These are phyloP conservation scores for Equus quagga DNA, from an alignment of 2,113 vertebrate species.

Conservation along the genomic window DNA sequence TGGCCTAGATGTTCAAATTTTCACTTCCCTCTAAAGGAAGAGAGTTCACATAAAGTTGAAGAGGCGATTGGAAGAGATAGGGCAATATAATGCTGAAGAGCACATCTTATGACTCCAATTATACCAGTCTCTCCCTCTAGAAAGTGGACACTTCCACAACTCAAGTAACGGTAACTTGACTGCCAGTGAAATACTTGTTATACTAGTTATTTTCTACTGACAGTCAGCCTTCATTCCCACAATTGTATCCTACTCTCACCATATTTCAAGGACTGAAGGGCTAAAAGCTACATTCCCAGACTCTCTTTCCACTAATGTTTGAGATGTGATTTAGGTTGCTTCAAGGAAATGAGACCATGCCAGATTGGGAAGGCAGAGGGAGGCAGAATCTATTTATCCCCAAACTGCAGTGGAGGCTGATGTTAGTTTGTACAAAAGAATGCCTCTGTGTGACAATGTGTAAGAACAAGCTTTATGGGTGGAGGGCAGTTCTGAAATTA, in stretches of 20 bases:
- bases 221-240: too few species aligned
- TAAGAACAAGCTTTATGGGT: background rate
- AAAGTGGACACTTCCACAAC: background rate
- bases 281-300: background rate
- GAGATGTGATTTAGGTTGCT: background rate
- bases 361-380: background rate
- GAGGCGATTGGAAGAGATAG: background rate
- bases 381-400: background rate
- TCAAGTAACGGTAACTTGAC: background rate
- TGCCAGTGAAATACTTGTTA: background rate
- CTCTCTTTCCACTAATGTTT: background rate
- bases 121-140: background rate
- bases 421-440: background rate
- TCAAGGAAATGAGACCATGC: background rate
- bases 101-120: background rate
- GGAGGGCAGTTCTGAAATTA: background rate
- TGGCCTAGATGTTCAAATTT: background rate
- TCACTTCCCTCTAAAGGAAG: background rate
- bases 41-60: background rate
- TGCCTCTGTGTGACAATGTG: background rate
- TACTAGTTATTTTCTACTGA: background rate
- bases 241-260: background rate
- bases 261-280: background rate
- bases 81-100: background rate
- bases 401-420: background rate